phyloP scores from a whole-genome alignment of 64 coral and sea anemone genomes.

The Catalaphyllia jardinei region DNA sequence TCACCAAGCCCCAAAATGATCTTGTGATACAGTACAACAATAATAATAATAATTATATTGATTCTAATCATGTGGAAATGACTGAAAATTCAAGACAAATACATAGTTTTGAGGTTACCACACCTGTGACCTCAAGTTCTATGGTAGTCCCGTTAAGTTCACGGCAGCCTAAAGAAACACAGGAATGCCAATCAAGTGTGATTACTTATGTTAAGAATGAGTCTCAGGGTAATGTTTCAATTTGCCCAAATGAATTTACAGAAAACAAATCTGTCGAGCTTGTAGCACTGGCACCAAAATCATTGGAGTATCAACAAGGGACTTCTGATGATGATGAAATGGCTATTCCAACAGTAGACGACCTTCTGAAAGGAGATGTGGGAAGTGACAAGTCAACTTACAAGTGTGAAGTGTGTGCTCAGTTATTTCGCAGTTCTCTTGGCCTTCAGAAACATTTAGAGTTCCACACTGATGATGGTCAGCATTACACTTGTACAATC shows the following conservation, averaged over 20 bases:
- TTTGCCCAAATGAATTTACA: neutral
- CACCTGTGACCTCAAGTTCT: neutral
- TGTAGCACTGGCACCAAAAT: neutral
- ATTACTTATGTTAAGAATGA: constrained; percentile 29
- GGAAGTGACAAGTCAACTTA: constrained; percentile 60
- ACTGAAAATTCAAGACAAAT: neutral
- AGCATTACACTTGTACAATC: constrained; percentile 85
- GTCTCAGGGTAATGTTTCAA: constrained; percentile 14
- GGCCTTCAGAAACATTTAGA: constrained; percentile 97
- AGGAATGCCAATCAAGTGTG: neutral
- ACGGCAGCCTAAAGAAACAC: neutral
- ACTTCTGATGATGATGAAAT: constrained; percentile 15
- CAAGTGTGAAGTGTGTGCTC: constrained; percentile 91
- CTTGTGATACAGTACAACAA: neutral
- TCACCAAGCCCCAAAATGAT: neutral
- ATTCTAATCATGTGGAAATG: neutral
- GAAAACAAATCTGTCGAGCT: constrained; percentile 37
- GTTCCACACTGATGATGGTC: constrained; percentile 87
- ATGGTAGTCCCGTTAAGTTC: neutral
- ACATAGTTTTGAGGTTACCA: neutral
- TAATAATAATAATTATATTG: neutral
- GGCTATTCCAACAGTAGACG: constrained; percentile 5
- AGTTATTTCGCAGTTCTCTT: constrained; percentile 88
- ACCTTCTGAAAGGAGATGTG: constrained; percentile 32
- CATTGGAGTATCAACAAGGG: neutral